Base-by-base conservation (phyloP, 2,797 vertebrate genomes). In the Numenius phaeopus region DNA sequence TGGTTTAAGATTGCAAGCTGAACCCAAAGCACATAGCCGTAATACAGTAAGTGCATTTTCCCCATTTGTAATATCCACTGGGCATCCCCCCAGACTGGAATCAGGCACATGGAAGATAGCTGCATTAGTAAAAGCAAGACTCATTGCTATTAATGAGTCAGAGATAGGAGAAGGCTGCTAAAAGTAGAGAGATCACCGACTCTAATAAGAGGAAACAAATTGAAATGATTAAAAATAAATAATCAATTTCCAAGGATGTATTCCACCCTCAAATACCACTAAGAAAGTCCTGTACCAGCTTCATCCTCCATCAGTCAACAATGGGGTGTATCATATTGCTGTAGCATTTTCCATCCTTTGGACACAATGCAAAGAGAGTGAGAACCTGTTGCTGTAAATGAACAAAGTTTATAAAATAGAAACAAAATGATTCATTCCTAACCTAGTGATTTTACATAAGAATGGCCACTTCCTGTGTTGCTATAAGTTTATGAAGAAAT, bases 151-250 rank as follows among this genome's bases (percentile, higher is more conserved):
- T 70, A 97, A 97, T 97, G 97, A 97, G 95, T 95, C 65, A 89
- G 95, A 97, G 96, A 97, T 76, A 98, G 96, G 97, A 98, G 97
- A 98, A 98, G 98, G 98, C 98, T 98, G 98, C 98, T 98, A 98
- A 98, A 98, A 98, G 98, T 97, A 91, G 57, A 96, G 96, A 97
- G 95, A 83, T 95, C 95, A 87, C 87, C 82, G 71, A 71, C 64
- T 76, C 94, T 94, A 80, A 80, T 83, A 94, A 96, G 52, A 91
- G 82, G 10, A 80, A 79, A 91, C 4, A 87, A 96, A 79, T 30
- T 26, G 9, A 91, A 90, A 92, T 73, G 13, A 80, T 59, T 24
- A 90, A 10, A 67, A 82, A 67, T 69, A 80, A 8, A 87, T 6
- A 91, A 83, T 72, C 29, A 10, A 69, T 95, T 87, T 88, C 78